Evolutionary conservation across 2,888 invertebrate genomes (phyloP), one percentile per base, ranked within the genome.

Genomic region (Penaeus monodon): DNA sequence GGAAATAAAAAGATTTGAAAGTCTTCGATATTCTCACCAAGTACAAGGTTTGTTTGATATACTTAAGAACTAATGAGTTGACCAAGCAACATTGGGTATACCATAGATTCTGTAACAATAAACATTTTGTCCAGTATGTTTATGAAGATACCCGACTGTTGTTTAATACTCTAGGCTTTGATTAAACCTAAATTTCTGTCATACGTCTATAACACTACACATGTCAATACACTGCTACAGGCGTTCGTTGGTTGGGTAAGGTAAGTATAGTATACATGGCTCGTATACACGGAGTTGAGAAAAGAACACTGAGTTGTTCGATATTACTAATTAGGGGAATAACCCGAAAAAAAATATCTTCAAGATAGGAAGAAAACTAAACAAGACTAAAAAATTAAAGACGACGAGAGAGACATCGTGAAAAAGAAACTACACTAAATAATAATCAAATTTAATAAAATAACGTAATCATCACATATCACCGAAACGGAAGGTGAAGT

Each of bases 171-270:
- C 86, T 86, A 86, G 81, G 86, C 86, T 86, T 86, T 66, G 82
- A 86, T 86, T 86, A 86, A 86, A 86, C 86, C 86, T 86, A 86
- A 86, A 86, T 65, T 82, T 86, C 86, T 82, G 86, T 86, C 86
- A 86, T 82, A 86, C 86, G 77, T 86, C 86, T 86, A 86, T 86
- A 86, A 86, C 82, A 86, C 86, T 86, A 86, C 86, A 81, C 81
- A 85, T 85, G 77, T 86, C 81, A 82, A 78, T 86, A 86, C 86
- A 86, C 81, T 86, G 86, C 86, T 86, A 86, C 86, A 86, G 86
- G 86, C 86, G 77, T 86, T 86, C 86, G 86, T 86, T 86, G 86
- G 86, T 86, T 86, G 86, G 82, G 86, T 86, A 86, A 82, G 86
- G 78, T 86, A 86, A 86, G 86, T 86, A 82, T 86, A 86, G 86